Evolutionary conservation across 2,797 vertebrate species (phyloP), one percentile per base, ranked within the genome.

Genomic region (Xenopus petersii): DNA sequence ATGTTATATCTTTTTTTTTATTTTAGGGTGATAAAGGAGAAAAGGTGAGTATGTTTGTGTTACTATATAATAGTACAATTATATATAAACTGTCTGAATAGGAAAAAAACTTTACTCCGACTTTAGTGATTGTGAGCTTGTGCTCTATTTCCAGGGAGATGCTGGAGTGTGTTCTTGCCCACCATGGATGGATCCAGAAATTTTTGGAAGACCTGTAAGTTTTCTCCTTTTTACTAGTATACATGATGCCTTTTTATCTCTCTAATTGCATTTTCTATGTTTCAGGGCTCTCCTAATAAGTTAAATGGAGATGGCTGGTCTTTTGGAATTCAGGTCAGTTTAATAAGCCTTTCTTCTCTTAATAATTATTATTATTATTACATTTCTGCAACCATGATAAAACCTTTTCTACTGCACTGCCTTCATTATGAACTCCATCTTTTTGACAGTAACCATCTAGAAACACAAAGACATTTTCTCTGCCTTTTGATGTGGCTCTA

Each of bases 11-110:
- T 56, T 16, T 6, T 0, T 21, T 82, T 74, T 69, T 85, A 83
- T 89, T 83, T 56, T 87, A 98, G 96, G 97, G 96, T 36, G 82
- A 86, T 85, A 94, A 89, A 62, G 97, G 97, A 21, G 83, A 90
- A 93, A 47, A 81, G 97, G 97, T 55, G 93, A 96, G 89, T 98
- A 96, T 94, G 96, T 97, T 90, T 92, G 93, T 75, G 36, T 42
- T 6, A 3, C 10, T 36, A 3, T 87, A 84, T 17, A 16, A 56
- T 10, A 17, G 12, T n/a, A 56, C 55, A 2, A 56, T 55, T 6
- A 55, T 55, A 55, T 16, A 55, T 15, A n/a, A 16, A 56, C 4
- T 17, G 8, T n/a, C 8, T 56, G 5, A 56, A 17, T 16, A 17
- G 9, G 16, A 13, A 56, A 17, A 0, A 13, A 56, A 9, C 8